phyloP scores from a whole-genome alignment of 2,797 vertebrate species.

The Setipinna tenuifilis region DNA sequence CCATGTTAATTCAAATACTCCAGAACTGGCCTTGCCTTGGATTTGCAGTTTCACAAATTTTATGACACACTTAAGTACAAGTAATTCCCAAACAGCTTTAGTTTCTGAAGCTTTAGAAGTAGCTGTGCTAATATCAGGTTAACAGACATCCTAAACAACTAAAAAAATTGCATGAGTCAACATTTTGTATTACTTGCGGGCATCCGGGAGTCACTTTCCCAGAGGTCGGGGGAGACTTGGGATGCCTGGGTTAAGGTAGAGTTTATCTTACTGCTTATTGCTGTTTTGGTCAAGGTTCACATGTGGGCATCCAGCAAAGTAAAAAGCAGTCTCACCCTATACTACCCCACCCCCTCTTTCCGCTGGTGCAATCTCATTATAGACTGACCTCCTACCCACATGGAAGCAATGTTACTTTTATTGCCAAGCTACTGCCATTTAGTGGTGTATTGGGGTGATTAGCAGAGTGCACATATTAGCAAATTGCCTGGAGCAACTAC shows the following conservation, averaged over 20 bases:
- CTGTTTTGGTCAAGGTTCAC: neutral
- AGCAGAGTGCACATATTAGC: neutral
- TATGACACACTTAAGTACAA: neutral
- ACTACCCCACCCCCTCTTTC: neutral
- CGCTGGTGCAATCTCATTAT: neutral
- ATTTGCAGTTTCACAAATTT: neutral
- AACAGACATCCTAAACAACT: too few species aligned
- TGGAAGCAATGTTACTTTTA: conserved; percentile 4
- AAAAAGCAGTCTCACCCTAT: neutral
- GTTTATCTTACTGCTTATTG: neutral
- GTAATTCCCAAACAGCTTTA: neutral
- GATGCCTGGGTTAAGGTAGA: neutral
- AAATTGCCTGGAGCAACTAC: neutral
- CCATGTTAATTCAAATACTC: neutral
- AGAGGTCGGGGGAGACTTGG: too few species aligned
- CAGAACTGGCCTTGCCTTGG: neutral
- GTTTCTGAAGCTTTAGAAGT: neutral
- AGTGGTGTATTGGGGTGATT: neutral
- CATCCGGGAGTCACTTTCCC: too few species aligned
- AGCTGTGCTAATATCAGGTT: neutral
- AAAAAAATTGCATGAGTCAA: too few species aligned
- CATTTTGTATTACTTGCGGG: too few species aligned
- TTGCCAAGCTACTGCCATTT: neutral
- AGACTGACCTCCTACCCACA: conserved; percentile 4
- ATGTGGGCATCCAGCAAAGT: neutral